Evolutionary conservation across 2,888 invertebrate genomes (phyloP).

Genomic region (Sialis lutaria): DNA sequence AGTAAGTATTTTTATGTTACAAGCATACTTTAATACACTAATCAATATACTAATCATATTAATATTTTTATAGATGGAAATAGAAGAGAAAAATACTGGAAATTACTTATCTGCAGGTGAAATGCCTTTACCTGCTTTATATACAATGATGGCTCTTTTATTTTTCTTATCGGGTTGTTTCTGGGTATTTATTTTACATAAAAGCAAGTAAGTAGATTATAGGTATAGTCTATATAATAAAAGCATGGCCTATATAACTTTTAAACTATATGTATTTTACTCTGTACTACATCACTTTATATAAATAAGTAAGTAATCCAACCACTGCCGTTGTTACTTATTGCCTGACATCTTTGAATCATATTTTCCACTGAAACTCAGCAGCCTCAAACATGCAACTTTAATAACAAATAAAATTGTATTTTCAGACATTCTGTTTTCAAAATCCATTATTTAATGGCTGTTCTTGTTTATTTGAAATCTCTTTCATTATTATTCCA

Average conservation of each 20-base stretch:
- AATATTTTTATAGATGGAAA: slow-evolving; percentile 44
- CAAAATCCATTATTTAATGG: slow-evolving; percentile 95
- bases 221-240: too few species aligned
- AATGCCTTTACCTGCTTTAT: slow-evolving; percentile 85
- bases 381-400: too few species aligned
- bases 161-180: slow-evolving; percentile 80
- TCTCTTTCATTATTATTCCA: slow-evolving; percentile 87
- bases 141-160: slow-evolving; percentile 77
- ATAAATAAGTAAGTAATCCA: neutral
- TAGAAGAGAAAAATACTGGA: slow-evolving; percentile 69
- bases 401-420: neutral
- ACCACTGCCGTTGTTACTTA: neutral
- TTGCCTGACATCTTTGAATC: too few species aligned
- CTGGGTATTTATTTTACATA: slow-evolving; percentile 79
- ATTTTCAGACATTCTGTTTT: slow-evolving; percentile 56
- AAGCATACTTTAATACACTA: too few species aligned
- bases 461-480: slow-evolving; percentile 80
- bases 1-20: slow-evolving; percentile 29
- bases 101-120: slow-evolving; percentile 91
- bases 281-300: neutral
- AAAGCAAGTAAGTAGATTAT: slow-evolving; percentile 51
- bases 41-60: neutral
- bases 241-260: neutral
- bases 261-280: slow-evolving; percentile 5
- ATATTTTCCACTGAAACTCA: too few species aligned